Conservation (phyloP, 2,888 invertebrate species). For the Oscheius sp. region DNA sequence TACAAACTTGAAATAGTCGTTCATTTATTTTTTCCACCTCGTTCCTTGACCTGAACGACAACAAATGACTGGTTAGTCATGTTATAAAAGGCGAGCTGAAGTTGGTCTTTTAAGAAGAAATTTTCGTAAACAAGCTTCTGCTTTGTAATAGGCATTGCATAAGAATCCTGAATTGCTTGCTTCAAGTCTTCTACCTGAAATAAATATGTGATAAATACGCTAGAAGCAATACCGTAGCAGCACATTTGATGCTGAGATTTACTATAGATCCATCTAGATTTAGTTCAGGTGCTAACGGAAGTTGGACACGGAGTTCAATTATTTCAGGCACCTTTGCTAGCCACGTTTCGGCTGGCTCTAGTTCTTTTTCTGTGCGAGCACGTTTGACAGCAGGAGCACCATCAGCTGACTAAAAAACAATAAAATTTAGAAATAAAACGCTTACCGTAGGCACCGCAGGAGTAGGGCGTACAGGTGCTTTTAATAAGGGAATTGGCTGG, state of each 20-base stretch:
- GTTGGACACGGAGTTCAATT: conserved; percentile 82
- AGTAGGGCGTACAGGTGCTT: conserved; percentile 26
- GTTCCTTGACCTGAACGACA: conserved; percentile 90
- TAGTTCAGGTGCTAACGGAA: conserved; percentile 96
- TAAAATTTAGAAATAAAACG: too few species aligned
- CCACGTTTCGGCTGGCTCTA: conserved; percentile 88
- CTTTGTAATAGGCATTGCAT: conserved; percentile 93
- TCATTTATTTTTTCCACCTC: conserved; percentile 96
- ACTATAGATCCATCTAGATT: conserved; percentile 89
- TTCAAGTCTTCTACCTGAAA: conserved; percentile 83
- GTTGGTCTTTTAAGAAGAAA: conserved; percentile 95
- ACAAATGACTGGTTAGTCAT: conserved; percentile 84
- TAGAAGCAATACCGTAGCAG: conserved; percentile 76
- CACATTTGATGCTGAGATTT: conserved; percentile 80
- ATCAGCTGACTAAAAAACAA: not conserved
- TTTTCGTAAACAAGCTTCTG: conserved; percentile 97
- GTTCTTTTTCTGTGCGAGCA: conserved; percentile 61
- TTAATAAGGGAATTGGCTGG: conserved; percentile 39
- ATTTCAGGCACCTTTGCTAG: conserved; percentile 58
- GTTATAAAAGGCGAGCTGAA: conserved; percentile 94
- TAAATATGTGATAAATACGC: not conserved
- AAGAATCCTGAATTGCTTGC: conserved; percentile 83
- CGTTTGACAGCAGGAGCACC: conserved; percentile 45
- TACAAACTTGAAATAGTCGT: too few species aligned
- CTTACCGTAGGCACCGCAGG: conserved; percentile 3